Evolutionary conservation across 2,888 invertebrate species (phyloP), one percentile per base, ranked within the genome.

Genomic region (Ectemnius cavifrons): DNA sequence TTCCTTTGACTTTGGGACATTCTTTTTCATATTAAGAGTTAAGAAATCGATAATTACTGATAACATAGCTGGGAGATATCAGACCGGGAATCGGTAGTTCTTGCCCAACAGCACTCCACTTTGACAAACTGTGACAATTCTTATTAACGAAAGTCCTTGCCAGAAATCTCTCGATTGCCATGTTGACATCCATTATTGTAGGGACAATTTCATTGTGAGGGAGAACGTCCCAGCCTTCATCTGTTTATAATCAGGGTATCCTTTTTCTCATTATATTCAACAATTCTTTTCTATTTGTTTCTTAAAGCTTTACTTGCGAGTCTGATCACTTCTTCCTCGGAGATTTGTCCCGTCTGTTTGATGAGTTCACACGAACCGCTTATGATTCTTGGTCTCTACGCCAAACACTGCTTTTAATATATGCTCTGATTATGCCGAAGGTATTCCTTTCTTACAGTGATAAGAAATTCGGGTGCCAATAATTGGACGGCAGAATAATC

Each of bases 151-250:
- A 91, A 52, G 92, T 88, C 66, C 90, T 91, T 1, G 92, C 91
- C 63, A 93, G 84, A 78, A 91, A 87, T 80, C 93, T 92, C 88
- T 94, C 94, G 76, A 93, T 92, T 1, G 94, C 93, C 87, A 94
- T 90, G 68, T 94, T 93, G 67, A 94, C 93, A 77, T 94, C 94
- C 88, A 92, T 92, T n/a, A 83, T 78, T 6, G 92, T 91, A 6
- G 94, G 94, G 83, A 91, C 92, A 2, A 82, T 87, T 72, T 93
- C 92, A 92, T 93, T 83, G 52, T 77, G 75, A 0, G 82, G 75
- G 27, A 91, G 80, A 14, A 91, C 74, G 2, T 82, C 85, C 92
- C 92, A 91, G 20, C 83, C 88, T 28, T 88, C 79, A 8, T 75
- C 85, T 75, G 59, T 45, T 37, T 37, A 11, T 37, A 37, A 37